Conservation (phyloP, 2,888 invertebrate genomes). For the Pammene aurita region DNA sequence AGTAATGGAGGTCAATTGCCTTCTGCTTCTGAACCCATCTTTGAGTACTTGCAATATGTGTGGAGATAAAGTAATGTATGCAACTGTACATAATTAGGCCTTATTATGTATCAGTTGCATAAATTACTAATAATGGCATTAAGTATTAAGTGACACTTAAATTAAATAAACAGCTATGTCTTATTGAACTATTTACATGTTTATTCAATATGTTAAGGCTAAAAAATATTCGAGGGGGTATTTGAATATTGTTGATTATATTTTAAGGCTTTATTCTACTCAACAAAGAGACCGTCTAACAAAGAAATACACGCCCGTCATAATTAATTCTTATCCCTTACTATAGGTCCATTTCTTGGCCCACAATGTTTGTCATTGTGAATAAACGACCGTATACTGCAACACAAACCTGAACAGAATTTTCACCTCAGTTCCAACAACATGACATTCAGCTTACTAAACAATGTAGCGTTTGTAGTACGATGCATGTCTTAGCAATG, state of each 20-base stretch:
- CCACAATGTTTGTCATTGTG: conserved; percentile 20
- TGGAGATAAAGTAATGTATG: no score
- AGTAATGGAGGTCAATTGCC: no score
- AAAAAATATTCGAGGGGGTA: no score
- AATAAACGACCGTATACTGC: conserved; percentile 28
- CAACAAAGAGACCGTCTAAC: neutral
- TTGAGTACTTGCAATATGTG: no score
- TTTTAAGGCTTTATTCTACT: neutral
- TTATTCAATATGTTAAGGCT: no score
- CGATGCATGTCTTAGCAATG: conserved; percentile 35
- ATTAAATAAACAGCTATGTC: no score
- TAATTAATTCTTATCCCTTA: conserved; percentile 13
- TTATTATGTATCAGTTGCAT: no score
- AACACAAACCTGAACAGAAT: conserved; percentile 29
- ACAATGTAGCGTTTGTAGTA: conserved; percentile 32
- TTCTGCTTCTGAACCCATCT: no score
- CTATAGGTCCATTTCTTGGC: conserved; percentile 14
- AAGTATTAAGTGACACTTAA: no score
- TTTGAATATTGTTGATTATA: neutral
- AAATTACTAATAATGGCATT: no score
- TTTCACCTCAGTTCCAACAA: conserved; percentile 36
- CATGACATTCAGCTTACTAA: conserved; percentile 34
- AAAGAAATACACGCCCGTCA: conserved; percentile 7
- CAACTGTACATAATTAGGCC: no score
- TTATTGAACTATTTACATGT: no score